Conservation (phyloP, 2,797 vertebrate species). For the Thaleichthys pacificus region DNA sequence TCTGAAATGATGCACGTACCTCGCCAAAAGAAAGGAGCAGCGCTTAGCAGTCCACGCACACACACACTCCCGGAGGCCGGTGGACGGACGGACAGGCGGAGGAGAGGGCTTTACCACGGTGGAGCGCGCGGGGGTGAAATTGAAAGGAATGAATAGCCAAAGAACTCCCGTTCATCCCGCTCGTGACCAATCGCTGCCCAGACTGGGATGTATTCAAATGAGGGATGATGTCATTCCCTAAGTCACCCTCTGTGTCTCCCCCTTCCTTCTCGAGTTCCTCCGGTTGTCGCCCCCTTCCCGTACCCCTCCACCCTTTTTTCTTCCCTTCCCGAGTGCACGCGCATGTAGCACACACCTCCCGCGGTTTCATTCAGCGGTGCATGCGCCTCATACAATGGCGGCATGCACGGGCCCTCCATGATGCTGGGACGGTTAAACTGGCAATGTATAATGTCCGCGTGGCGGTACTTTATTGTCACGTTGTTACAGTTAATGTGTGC, state of each 20-base stretch:
- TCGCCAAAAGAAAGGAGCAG: conserved; percentile 68
- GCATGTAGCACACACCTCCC: conserved; percentile 28
- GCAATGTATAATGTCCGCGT: too few species aligned
- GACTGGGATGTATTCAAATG: conserved; percentile 75
- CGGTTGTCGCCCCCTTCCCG: conserved; percentile 52
- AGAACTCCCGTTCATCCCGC: conserved; percentile 61
- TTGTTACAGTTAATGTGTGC: too few species aligned
- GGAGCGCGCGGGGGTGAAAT: conserved; percentile 59
- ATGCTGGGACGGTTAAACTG: neutral
- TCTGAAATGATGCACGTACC: conserved; percentile 62
- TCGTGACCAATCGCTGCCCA: conserved; percentile 66
- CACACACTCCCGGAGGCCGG: conserved; percentile 40
- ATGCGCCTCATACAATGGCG: conserved; percentile 14
- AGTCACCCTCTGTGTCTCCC: conserved; percentile 63
- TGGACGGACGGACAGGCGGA: conserved; percentile 59
- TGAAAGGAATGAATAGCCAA: conserved; percentile 71
- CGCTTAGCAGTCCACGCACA: conserved; percentile 48
- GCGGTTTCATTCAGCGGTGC: conserved; percentile 33
- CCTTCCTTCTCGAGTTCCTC: conserved; percentile 37
- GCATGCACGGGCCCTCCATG: neutral
- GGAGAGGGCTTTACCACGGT: conserved; percentile 50
- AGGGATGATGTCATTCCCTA: conserved; percentile 77
- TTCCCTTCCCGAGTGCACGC: conserved; percentile 44
- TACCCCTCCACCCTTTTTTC: conserved; percentile 43
- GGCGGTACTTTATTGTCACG: too few species aligned